These are phyloP conservation scores for Drosophila sp. DNA, from an alignment of 1,140 invertebrate species.

Conservation along the genomic window DNA sequence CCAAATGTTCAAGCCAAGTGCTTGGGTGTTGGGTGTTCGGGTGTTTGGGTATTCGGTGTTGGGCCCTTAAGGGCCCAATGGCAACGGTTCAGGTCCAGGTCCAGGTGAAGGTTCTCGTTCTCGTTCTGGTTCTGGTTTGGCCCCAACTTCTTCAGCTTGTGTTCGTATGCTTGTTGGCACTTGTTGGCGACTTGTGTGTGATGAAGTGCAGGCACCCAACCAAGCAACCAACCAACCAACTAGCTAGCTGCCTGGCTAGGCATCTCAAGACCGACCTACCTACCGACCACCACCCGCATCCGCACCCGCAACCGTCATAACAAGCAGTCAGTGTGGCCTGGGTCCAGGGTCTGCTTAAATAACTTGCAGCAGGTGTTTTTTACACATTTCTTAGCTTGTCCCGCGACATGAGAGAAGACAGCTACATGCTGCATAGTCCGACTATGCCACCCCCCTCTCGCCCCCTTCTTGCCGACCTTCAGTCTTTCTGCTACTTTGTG, in stretches of 20 bases:
- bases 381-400: slow-evolving; percentile 71
- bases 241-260: neutral
- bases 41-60: slow-evolving; percentile 60
- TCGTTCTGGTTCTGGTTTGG: no score
- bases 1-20: slow-evolving; percentile 76
- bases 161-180: slow-evolving; percentile 48
- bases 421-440: slow-evolving; percentile 42
- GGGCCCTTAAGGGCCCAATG: slow-evolving; percentile 47
- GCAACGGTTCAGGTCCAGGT: slow-evolving; percentile 30
- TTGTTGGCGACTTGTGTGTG: slow-evolving; percentile 71
- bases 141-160: slow-evolving; percentile 24
- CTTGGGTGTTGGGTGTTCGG: slow-evolving; percentile 54
- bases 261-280: neutral
- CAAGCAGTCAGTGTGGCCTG: slow-evolving; percentile 36
- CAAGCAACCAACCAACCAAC: slow-evolving; percentile 27
- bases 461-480: slow-evolving; percentile 26
- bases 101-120: neutral
- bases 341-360: slow-evolving; percentile 62
- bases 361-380: slow-evolving; percentile 80
- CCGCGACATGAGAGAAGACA: slow-evolving; percentile 71
- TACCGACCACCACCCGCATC: slow-evolving; percentile 41
- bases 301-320: slow-evolving; percentile 29
- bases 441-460: neutral
- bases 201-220: slow-evolving; percentile 65
- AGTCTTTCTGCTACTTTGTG: slow-evolving; percentile 22